Base-by-base conservation (phyloP, 2,113 vertebrate genomes). In the Oceanites oceanicus region DNA sequence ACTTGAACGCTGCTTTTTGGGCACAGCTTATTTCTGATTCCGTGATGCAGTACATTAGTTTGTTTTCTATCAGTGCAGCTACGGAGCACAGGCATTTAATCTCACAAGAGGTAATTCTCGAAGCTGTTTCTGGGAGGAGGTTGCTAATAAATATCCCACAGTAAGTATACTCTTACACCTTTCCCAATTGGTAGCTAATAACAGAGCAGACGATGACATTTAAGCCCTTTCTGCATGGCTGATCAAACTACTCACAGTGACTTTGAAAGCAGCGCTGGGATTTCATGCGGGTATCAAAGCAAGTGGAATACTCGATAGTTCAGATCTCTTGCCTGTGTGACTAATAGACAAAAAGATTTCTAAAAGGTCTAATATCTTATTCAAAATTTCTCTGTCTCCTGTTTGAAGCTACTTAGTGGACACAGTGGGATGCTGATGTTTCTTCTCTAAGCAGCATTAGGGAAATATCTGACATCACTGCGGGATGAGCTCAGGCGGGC, bases 191-290 rank as follows among this genome's bases (percentile, higher is more conserved):
- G 92, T 92, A 95, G 91, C 96, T 97, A 90, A 96, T 92, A 94
- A 78, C 86, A 71, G 87, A 95, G 85, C 91, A 91, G 93, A 62
- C 7, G 19, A 81, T 92, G 97, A 93, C 97, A 95, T 94, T 93
- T 93, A 87, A 97, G 92, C 96, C 88, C 93, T 97, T 97, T 97
- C 96, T 95, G 91, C 96, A 87, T 89, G 95, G 87, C 96, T 97
- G 96, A 95, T 94, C 95, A 90, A 88, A 72, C 70, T 71, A 22
- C 89, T 93, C 63, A 4, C 40, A 45, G 93, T 55, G 81, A 34
- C 89, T 96, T 88, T 61, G 94, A 94, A 66, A 92, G 95, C 70
- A 83, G 85, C 2, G 77, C 77, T 92, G 93, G 95, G 96, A 94
- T 95, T 96, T 96, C 71, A 2, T 27, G 61, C 15, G 95, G 63